Conservation (phyloP, 2,797 vertebrate genomes). For the Clarias pachynema region DNA sequence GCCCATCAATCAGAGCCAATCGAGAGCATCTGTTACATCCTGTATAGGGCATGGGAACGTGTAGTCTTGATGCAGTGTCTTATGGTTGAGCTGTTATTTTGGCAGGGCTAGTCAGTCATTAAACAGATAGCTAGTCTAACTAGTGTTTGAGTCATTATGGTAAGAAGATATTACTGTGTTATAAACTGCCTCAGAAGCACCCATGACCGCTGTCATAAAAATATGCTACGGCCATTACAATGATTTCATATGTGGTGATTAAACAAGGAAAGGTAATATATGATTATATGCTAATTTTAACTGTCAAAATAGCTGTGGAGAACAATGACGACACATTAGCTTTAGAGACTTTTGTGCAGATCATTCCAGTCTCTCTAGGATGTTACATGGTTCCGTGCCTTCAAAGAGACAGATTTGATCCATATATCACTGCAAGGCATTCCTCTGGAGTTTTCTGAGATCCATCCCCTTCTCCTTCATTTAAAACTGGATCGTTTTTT, state of each 20-base stretch:
- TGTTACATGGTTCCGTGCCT: background rate
- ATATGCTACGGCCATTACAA: background rate
- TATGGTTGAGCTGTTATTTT: background rate
- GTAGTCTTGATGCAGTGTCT: background rate
- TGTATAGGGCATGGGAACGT: background rate
- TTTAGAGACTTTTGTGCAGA: background rate
- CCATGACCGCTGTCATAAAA: background rate
- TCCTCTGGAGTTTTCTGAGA: background rate
- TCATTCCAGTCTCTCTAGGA: background rate
- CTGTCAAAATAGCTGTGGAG: background rate
- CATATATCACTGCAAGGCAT: background rate
- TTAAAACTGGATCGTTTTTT: background rate
- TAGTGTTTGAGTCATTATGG: background rate
- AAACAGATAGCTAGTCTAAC: background rate
- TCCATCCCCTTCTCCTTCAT: background rate
- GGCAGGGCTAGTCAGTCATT: background rate
- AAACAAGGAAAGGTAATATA: background rate
- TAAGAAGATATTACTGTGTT: background rate
- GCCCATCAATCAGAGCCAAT: conserved; percentile 7
- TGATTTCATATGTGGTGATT: background rate
- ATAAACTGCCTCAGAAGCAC: background rate
- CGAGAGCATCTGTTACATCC: background rate
- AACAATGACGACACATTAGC: background rate
- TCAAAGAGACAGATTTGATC: background rate
- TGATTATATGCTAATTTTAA: background rate